A percentile compares a stretch with the other conserved stretches of the same genome.
These are phyloP conservation scores for Lasioglossum lativentre DNA, from an alignment of 2,888 invertebrate genomes.

Conservation along the genomic window DNA sequence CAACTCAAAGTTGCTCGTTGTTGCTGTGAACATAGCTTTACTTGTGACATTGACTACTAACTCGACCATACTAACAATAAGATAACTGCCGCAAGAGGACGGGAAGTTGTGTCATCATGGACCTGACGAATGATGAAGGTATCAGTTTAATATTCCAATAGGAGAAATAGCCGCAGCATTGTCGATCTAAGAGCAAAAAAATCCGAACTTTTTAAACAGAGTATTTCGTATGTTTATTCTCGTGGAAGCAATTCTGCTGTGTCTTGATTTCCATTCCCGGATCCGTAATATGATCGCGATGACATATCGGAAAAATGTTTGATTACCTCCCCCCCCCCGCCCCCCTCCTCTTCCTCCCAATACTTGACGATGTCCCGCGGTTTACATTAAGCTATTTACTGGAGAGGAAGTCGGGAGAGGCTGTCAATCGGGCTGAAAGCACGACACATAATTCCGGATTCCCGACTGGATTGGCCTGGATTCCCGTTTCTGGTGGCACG, in stretches of 20 bases:
- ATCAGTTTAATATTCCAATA: too few relatives aligned
- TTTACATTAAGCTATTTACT: slow-evolving; percentile 46
- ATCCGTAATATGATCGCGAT: neutral
- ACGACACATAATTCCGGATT: slow-evolving; percentile 24
- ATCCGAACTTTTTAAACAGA: neutral
- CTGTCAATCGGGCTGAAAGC: slow-evolving; percentile 15
- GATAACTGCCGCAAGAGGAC: too few relatives aligned
- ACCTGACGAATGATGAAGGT: neutral
- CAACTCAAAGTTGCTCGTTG: too few relatives aligned
- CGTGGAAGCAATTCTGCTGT: neutral
- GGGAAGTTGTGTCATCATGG: too few relatives aligned
- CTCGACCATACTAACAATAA: too few relatives aligned
- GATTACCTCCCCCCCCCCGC: neutral
- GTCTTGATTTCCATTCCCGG: neutral
- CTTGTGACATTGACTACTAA: too few relatives aligned
- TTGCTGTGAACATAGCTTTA: too few relatives aligned
- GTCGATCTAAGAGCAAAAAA: neutral
- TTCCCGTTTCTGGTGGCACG: slow-evolving; percentile 24
- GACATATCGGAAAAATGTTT: slow-evolving; percentile 15
- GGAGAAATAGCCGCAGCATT: neutral
- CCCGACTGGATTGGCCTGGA: slow-evolving; percentile 31
- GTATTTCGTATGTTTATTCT: neutral
- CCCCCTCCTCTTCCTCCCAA: neutral
- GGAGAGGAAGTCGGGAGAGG: slow-evolving; percentile 9
- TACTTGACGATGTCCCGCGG: neutral